These are phyloP conservation scores for Chrysotoxum bicinctum DNA, from an alignment of 2,888 invertebrate genomes.

Conservation along the genomic window DNA sequence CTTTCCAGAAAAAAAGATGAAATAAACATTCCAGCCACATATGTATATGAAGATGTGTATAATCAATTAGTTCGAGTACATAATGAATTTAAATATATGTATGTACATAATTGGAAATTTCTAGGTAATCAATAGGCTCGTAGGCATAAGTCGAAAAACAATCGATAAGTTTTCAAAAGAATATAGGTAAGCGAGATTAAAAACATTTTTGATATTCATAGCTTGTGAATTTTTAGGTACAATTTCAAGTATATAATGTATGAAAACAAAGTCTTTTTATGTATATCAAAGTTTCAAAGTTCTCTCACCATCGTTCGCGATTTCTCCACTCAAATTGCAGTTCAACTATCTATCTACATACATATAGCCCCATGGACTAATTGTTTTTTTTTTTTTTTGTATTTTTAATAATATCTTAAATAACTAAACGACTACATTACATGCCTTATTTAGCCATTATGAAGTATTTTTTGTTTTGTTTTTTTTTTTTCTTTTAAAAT, in stretches of 20 bases:
- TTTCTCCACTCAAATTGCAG: slow-evolving; percentile 49
- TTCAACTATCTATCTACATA: slow-evolving; percentile 65
- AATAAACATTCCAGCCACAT: too few relatives aligned
- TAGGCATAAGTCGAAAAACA: neutral
- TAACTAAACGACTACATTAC: slow-evolving; percentile 69
- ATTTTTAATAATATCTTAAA: slow-evolving; percentile 55
- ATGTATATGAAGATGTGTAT: too few relatives aligned
- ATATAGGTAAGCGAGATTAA: neutral
- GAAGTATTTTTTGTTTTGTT: slow-evolving; percentile 41
- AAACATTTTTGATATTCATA: neutral
- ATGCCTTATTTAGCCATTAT: slow-evolving; percentile 61
- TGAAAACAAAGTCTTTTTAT: slow-evolving; percentile 16
- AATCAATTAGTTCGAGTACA: too few relatives aligned
- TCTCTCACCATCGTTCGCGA: slow-evolving; percentile 55
- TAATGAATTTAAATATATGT: too few relatives aligned
- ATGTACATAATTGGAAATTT: neutral
- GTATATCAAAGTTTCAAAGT: slow-evolving; percentile 34
- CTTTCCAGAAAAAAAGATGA: too few relatives aligned
- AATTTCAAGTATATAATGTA: slow-evolving; percentile 35
- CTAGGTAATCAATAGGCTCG: neutral
- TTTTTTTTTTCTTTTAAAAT: slow-evolving; percentile 25
- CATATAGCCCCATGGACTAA: slow-evolving; percentile 56
- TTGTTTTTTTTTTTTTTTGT: neutral
- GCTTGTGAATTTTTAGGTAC: slow-evolving; percentile 33
- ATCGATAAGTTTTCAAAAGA: neutral